These are phyloP conservation scores for Sinocyclocheilus anshuiensis DNA, from an alignment of 2,113 vertebrate genomes.

Conservation along the genomic window DNA sequence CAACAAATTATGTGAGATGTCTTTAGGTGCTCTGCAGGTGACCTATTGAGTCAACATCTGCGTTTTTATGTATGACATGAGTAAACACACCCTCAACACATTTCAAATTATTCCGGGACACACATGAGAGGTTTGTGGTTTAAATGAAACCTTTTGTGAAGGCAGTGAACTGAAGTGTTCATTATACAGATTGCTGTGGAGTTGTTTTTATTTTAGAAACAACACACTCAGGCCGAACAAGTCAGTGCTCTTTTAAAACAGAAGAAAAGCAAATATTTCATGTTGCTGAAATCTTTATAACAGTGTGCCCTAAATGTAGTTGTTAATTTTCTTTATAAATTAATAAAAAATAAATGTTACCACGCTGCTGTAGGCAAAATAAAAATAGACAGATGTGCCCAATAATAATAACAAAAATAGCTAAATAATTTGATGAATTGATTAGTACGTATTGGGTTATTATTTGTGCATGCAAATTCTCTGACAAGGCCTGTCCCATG, in stretches of 20 bases:
- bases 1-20: not conserved
- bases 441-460: not conserved
- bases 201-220: not conserved
- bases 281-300: too few relatives aligned
- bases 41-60: not conserved
- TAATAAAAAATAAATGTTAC: not conserved
- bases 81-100: slow-evolving; percentile 8
- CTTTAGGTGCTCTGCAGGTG: not conserved
- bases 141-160: not conserved
- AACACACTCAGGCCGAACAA: not conserved
- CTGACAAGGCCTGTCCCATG: too few relatives aligned
- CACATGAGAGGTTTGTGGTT: not conserved
- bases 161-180: not conserved
- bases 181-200: not conserved
- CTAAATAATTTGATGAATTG: not conserved
- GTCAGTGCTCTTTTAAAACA: not conserved
- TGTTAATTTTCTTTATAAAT: too few relatives aligned
- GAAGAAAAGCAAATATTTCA: not conserved
- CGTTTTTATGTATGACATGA: slow-evolving; percentile 1
- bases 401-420: not conserved
- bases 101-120: not conserved
- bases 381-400: not conserved
- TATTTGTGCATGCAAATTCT: not conserved
- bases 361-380: not conserved
- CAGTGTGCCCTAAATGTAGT: too few relatives aligned